These are phyloP conservation scores for Tolmerus cingulatus DNA, from an alignment of 2,888 invertebrate genomes.

Conservation along the genomic window DNA sequence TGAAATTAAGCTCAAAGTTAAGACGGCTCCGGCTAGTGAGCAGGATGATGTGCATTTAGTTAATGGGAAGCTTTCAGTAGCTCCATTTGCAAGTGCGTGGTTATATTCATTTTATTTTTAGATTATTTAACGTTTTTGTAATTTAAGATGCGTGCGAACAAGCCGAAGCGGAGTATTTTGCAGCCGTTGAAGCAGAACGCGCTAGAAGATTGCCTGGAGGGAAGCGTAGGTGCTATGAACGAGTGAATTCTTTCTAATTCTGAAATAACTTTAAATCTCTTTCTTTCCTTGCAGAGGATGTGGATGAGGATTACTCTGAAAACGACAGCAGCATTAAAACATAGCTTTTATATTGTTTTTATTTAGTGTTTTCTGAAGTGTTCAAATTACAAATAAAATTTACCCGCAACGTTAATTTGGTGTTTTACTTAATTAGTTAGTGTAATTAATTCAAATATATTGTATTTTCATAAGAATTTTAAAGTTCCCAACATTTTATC, in stretches of 20 bases:
- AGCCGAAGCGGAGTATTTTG: constrained; percentile 66
- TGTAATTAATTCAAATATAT: too few relatives aligned
- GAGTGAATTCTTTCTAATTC: not conserved
- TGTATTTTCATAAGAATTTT: not conserved
- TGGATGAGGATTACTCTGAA: constrained; percentile 60
- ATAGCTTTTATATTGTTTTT: not conserved
- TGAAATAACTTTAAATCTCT: not conserved
- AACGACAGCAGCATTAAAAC: constrained; percentile 52
- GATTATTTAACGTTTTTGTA: not conserved
- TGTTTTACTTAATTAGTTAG: too few relatives aligned
- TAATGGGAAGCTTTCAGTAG: constrained; percentile 59
- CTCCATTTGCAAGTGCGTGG: constrained; percentile 55
- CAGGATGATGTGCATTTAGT: constrained; percentile 59
- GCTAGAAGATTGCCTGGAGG: constrained; percentile 58
- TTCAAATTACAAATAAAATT: not conserved
- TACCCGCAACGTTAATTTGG: too few relatives aligned
- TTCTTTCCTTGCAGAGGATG: constrained; percentile 56
- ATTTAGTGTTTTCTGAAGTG: not conserved
- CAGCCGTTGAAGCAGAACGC: constrained; percentile 65
- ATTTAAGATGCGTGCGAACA: constrained; percentile 58
- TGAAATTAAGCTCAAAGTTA: constrained; percentile 77
- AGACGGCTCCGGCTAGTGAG: constrained; percentile 60
- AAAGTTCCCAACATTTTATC: not conserved
- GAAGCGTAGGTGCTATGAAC: constrained; percentile 59
- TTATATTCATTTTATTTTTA: not conserved